Base-by-base conservation (phyloP, 2,113 vertebrate genomes). In the Tetrao urogallus region DNA sequence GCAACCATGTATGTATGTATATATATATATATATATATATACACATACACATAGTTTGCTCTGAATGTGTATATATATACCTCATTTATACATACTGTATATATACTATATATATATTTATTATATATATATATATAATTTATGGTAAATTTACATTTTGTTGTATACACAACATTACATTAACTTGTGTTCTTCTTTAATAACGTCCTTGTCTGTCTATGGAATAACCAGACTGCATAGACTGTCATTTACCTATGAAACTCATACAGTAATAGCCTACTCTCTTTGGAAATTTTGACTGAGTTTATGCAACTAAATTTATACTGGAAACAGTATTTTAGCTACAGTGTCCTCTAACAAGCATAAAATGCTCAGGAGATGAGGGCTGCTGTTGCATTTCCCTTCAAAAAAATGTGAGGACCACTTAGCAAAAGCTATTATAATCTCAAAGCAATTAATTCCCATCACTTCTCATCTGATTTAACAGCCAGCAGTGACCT, bases 371-470 rank as follows among this genome's bases (percentile, higher is more conserved):
- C 74, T 89, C 57, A 78, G 47, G 57, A 84, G 65, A 67, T 42
- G 50, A 45, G 56, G 61, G 63, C 10, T 88, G 27, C 32, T 82
- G 48, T 50, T 84, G 32, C n/a, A 54, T 88, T 91, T 94, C 52
- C 48, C 30, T 76, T 73, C 42, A 73, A 21, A 89, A 89, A 76
- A 10, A 28, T 73, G 9, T 50, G 40, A 82, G 67, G 58, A 87
- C 72, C 54, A 30, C 58, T 65, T 72, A 54, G 18, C 48, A 76
- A 32, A 73, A 82, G 5, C 8, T 92, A 61, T 61, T 76, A 76
- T 40, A 75, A 76, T 91, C 54, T 67, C 48, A 56, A 66, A 91
- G 30, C 58, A 76, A 82, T 92, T 88, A 63, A 89, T 80, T 92
- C 73, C 67, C 36, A 82, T 80, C 67, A 58, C 15, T 86, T 91